Conservation (phyloP, 2,797 vertebrate species). For the Lycodopsis pacificus region DNA sequence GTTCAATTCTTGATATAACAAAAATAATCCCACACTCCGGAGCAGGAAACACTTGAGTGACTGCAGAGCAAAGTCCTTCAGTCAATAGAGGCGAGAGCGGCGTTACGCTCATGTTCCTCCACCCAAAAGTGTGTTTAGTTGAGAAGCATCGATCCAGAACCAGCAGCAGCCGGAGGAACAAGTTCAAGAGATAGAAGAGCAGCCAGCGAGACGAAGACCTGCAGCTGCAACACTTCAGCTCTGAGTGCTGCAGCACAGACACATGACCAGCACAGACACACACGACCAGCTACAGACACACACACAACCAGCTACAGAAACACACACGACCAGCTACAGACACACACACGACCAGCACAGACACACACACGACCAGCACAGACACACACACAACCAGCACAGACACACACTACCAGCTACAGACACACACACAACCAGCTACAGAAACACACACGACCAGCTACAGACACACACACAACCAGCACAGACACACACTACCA, state of each 20-base stretch:
- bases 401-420: background rate
- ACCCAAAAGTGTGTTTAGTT: background rate
- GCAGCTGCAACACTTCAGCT: constrained; percentile 36
- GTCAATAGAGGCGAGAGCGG: background rate
- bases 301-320: too few species aligned
- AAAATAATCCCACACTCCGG: background rate
- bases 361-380: too few species aligned
- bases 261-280: too few species aligned
- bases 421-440: too few species aligned
- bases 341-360: too few species aligned
- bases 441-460: too few species aligned
- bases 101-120: background rate
- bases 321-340: too few species aligned
- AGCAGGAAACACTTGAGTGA: background rate
- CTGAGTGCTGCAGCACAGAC: background rate
- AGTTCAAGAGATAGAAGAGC: constrained; percentile 21
- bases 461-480: too few species aligned
- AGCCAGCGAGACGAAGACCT: constrained; percentile 45
- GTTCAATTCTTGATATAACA: background rate
- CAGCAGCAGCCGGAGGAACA: constrained; percentile 13
- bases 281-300: too few species aligned
- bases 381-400: background rate
- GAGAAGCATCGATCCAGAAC: background rate
- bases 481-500: too few species aligned
- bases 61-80: constrained; percentile 17